phyloP scores from a whole-genome alignment of 1,140 invertebrate genomes.

The Andricus grossulariae region DNA sequence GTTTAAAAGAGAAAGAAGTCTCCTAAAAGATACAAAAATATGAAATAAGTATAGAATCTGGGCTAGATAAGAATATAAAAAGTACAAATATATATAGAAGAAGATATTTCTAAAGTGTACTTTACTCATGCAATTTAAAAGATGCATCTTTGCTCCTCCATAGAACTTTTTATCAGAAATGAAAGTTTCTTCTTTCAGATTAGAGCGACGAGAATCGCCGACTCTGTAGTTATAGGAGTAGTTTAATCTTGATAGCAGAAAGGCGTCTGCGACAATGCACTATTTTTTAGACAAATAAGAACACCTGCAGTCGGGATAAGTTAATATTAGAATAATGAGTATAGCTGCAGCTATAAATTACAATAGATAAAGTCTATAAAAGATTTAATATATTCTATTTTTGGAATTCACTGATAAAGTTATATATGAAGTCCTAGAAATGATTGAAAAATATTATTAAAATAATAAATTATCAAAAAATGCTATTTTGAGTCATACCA shows the following conservation, averaged over 20 bases:
- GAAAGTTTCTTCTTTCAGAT: constrained; percentile 23
- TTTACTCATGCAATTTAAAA: constrained; percentile 25
- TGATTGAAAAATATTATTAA: too few relatives aligned
- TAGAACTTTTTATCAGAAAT: constrained; percentile 16
- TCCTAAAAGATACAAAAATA: too few relatives aligned
- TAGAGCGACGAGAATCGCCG: constrained; percentile 19
- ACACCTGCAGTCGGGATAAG: constrained; percentile 1
- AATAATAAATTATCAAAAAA: too few relatives aligned
- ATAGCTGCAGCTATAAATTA: background rate
- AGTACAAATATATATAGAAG: constrained; percentile 8
- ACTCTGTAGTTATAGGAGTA: constrained; percentile 27
- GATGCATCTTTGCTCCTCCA: constrained; percentile 6
- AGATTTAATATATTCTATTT: background rate
- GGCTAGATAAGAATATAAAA: background rate
- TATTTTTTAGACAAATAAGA: background rate
- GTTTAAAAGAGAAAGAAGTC: too few relatives aligned
- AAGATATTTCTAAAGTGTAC: background rate
- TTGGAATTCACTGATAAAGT: background rate
- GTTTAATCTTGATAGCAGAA: constrained; percentile 26
- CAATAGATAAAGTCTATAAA: background rate
- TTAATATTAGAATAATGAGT: constrained; percentile 29
- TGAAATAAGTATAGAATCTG: background rate
- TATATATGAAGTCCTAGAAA: too few relatives aligned
- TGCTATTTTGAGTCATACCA: too few relatives aligned
- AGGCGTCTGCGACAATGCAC: constrained; percentile 2